Conservation (phyloP, 2,888 invertebrate species). For the Apotomis capreana region DNA sequence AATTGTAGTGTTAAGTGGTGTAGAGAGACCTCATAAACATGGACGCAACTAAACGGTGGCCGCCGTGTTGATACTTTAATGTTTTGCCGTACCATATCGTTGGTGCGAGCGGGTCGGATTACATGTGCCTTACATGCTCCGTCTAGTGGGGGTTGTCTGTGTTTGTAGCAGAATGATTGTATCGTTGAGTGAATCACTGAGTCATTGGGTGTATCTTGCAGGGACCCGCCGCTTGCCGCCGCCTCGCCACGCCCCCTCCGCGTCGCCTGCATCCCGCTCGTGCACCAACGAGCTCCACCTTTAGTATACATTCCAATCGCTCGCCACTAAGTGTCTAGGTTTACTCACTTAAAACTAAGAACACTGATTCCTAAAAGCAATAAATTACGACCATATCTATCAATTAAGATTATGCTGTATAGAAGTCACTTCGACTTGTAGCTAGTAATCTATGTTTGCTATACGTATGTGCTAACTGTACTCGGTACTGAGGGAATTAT, state of each 20-base stretch:
- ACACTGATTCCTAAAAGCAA: conserved; percentile 26
- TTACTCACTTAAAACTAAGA: conserved; percentile 10
- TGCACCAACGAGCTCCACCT: conserved; percentile 27
- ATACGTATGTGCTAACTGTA: conserved; percentile 21
- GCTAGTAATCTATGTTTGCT: conserved; percentile 22
- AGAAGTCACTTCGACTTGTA: conserved; percentile 10
- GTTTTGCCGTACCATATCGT: too few relatives aligned
- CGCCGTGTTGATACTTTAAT: too few relatives aligned
- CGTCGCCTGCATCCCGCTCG: neutral
- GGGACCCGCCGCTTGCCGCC: conserved; percentile 50
- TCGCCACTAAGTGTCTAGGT: conserved; percentile 10
- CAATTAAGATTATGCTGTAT: conserved; percentile 3
- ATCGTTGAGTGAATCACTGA: too few relatives aligned
- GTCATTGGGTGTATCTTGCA: neutral
- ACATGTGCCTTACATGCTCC: too few relatives aligned
- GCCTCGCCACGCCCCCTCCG: conserved; percentile 43
- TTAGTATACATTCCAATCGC: conserved; percentile 62
- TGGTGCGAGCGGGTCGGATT: too few relatives aligned
- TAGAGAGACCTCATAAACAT: too few relatives aligned
- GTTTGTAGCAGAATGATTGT: too few relatives aligned
- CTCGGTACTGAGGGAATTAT: conserved; percentile 50
- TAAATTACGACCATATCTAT: conserved; percentile 21
- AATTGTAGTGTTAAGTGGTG: too few relatives aligned
- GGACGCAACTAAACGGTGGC: too few relatives aligned
- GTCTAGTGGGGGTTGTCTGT: too few relatives aligned